Conservation (phyloP, 2,113 vertebrate species). For the Stigmatopora nigra region DNA sequence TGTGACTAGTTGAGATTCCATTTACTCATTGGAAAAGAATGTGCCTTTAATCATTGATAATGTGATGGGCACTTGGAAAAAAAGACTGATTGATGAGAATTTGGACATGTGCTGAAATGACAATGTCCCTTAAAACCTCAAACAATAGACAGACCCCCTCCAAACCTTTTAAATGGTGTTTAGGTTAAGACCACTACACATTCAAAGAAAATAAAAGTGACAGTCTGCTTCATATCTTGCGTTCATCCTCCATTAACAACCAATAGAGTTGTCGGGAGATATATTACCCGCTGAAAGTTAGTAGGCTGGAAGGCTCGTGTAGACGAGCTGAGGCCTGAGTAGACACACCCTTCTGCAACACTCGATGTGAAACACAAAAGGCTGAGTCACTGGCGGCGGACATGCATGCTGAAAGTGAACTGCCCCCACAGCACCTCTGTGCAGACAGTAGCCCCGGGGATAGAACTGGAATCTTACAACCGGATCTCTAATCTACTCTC, state of each 20-base stretch:
- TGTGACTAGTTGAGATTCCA: background rate
- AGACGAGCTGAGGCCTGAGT: slow-evolving; percentile 42
- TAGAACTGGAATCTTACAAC: slow-evolving; percentile 22
- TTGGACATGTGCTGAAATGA: too few species aligned
- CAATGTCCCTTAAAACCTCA: too few species aligned
- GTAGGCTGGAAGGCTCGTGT: slow-evolving; percentile 9
- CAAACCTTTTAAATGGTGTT: too few species aligned
- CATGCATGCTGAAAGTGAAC: slow-evolving; percentile 12
- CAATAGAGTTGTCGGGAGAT: background rate
- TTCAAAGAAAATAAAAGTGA: too few species aligned
- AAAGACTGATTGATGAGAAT: background rate
- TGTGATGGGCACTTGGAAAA: background rate
- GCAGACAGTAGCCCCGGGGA: slow-evolving; percentile 19
- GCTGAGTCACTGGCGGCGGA: slow-evolving; percentile 10
- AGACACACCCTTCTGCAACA: slow-evolving; percentile 47
- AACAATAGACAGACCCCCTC: too few species aligned
- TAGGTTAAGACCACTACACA: too few species aligned
- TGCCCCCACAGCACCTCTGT: background rate
- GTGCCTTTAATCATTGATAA: background rate
- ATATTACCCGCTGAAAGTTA: background rate
- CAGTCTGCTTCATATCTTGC: background rate
- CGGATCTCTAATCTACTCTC: slow-evolving; percentile 35
- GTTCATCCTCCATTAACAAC: background rate
- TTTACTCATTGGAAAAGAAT: slow-evolving; percentile 2
- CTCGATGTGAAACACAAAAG: slow-evolving; percentile 30